phyloP scores from a whole-genome alignment of 2,113 vertebrate species.

The Platysteira castanea region DNA sequence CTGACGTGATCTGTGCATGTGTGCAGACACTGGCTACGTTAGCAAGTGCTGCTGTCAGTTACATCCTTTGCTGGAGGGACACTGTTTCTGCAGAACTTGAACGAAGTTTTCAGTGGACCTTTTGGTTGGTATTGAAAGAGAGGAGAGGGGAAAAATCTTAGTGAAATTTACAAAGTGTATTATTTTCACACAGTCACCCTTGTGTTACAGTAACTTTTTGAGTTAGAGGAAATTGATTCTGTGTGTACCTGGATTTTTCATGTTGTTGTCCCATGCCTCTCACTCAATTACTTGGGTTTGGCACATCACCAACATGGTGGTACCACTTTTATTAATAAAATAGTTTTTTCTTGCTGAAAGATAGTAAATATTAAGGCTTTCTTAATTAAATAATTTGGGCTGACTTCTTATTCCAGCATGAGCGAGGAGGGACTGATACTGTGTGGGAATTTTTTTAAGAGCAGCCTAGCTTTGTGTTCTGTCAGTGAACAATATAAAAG shows the following conservation, averaged over 20 bases:
- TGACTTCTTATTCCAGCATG: background rate
- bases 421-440: background rate
- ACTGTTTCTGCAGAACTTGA: background rate
- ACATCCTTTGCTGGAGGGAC: background rate
- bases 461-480: background rate
- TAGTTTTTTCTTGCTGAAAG: background rate
- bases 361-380: background rate
- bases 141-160: background rate
- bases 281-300: background rate
- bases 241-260: background rate
- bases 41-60: background rate
- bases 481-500: background rate
- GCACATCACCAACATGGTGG: background rate
- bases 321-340: background rate
- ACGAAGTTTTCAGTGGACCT: background rate
- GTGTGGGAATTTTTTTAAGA: background rate
- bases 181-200: background rate
- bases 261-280: background rate
- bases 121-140: background rate
- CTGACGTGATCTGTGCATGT: fast-evolving
- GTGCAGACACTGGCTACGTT: fast-evolving
- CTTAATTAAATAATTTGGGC: background rate
- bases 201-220: background rate
- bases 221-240: background rate
- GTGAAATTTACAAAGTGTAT: background rate